Evolutionary conservation across 2,888 invertebrate species (phyloP).

Genomic region (Drosophila robusta): DNA sequence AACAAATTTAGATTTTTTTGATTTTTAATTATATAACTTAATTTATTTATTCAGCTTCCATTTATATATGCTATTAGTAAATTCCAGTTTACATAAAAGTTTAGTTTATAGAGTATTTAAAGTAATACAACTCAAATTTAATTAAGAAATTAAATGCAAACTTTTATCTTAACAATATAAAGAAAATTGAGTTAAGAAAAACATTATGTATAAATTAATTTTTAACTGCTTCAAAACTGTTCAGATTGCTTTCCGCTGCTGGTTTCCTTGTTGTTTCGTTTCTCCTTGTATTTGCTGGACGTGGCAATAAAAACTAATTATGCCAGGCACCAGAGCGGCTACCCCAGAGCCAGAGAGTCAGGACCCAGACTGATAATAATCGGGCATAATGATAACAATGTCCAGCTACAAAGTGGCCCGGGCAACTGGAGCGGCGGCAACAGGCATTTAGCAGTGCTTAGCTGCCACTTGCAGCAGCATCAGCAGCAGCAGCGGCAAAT

Average conservation of each 20-base stretch:
- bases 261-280: not conserved
- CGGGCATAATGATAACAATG: slow-evolving; percentile 75
- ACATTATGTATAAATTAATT: too few relatives aligned
- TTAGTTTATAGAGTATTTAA: too few relatives aligned
- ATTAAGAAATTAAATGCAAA: too few relatives aligned
- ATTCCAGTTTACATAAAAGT: too few relatives aligned
- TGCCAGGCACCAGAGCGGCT: slow-evolving; percentile 43
- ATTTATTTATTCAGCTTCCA: too few relatives aligned
- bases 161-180: too few relatives aligned
- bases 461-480: slow-evolving; percentile 41
- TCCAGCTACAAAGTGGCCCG: slow-evolving; percentile 27
- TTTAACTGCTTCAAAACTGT: not conserved
- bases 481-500: slow-evolving; percentile 12
- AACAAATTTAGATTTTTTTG: too few relatives aligned
- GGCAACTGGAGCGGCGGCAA: slow-evolving; percentile 7
- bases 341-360: slow-evolving; percentile 7
- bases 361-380: slow-evolving; percentile 66
- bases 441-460: slow-evolving; percentile 57
- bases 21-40: too few relatives aligned
- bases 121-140: too few relatives aligned
- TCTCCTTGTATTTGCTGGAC: slow-evolving; percentile 61
- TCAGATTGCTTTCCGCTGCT: not conserved
- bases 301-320: slow-evolving; percentile 75
- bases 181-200: too few relatives aligned
- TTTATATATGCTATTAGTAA: too few relatives aligned